Base-by-base conservation (phyloP, 1,140 invertebrate species). In the Microplitis mediator region DNA sequence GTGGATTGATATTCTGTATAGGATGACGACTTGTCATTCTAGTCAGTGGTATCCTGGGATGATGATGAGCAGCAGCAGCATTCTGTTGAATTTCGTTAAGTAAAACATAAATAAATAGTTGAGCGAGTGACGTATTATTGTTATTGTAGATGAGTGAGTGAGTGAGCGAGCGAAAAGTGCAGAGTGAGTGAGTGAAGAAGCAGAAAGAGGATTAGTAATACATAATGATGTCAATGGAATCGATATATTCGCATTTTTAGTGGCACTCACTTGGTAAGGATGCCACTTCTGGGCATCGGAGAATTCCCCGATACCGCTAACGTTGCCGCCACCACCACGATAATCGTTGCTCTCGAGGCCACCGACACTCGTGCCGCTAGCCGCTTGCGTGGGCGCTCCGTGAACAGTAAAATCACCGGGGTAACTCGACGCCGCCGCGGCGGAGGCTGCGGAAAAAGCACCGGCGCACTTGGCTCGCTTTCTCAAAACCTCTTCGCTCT, bases 211-310 rank as follows among this genome's bases (percentile, higher is more conserved):
- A 64, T 63, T 61, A 63, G 56, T 56, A 52, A 50, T 35, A 51
- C 3, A 45, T 54, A 71, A 71, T 56, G 34, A 45, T 72, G 63
- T 72, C 70, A 72, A 72, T 72, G 62, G 50, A 35, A 72, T 72
- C 54, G 34, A 67, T 64, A 50, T 11, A 23, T 39, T 64, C 13
- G 35, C n/a, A 39, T 39, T 6, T 39, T 39, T 39, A 39, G 39
- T 6, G 14, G 34, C 36, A 72, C 72, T 77, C 75, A 87, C 85
- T 79, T 86, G 86, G 83, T 88, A 88, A 78, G 85, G 85, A 77
- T 86, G 83, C 86, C 86, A 88, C 58, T 88, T 88, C 72, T 85
- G 85, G 1, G 77, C 77, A 4, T 86, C 85, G 14, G 79, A 64
- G 63, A 85, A 81, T 69, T 86, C 85, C 11, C 54, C 78, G 71